Evolutionary conservation across 1,140 invertebrate species (phyloP).

Genomic region (Theocolax elegans): DNA sequence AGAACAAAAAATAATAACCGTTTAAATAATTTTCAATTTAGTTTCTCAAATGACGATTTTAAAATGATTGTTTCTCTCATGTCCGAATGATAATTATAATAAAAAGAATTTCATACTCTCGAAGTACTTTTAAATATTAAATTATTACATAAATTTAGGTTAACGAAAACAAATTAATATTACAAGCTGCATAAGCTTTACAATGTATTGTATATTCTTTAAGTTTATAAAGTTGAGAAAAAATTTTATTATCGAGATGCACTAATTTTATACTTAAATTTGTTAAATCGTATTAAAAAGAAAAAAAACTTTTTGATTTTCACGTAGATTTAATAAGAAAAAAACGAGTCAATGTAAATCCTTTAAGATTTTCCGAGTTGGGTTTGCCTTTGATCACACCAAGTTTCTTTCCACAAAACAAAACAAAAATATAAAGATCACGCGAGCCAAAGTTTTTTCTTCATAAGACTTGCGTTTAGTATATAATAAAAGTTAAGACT

Average conservation of each 20-base stretch:
- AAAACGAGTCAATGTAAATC: constrained; percentile 4
- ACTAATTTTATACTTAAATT: constrained; percentile 34
- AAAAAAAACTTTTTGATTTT: too few relatives aligned
- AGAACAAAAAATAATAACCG: background rate
- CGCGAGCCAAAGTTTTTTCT: constrained; percentile 33
- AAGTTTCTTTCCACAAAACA: too few relatives aligned
- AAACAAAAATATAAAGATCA: too few relatives aligned
- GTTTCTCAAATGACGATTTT: background rate
- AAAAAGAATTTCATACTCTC: constrained; percentile 17
- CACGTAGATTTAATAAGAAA: constrained; percentile 2
- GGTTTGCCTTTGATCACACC: constrained; percentile 3
- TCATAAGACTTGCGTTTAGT: constrained; percentile 29
- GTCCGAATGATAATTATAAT: constrained; percentile 9
- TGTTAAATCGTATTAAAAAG: too few relatives aligned
- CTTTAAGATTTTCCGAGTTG: constrained; percentile 17
- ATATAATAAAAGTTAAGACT: constrained; percentile 41
- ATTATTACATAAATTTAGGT: background rate
- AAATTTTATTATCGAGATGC: constrained; percentile 21
- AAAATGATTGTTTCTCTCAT: constrained; percentile 8
- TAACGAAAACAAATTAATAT: constrained; percentile 21
- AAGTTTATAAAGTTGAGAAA: constrained; percentile 40
- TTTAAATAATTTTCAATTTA: background rate
- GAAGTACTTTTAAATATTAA: constrained; percentile 29
- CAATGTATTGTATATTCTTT: constrained; percentile 29
- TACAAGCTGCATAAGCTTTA: constrained; percentile 33